phyloP scores from a whole-genome alignment of 2,888 invertebrate species.

The Acanthosepion pharaonis region DNA sequence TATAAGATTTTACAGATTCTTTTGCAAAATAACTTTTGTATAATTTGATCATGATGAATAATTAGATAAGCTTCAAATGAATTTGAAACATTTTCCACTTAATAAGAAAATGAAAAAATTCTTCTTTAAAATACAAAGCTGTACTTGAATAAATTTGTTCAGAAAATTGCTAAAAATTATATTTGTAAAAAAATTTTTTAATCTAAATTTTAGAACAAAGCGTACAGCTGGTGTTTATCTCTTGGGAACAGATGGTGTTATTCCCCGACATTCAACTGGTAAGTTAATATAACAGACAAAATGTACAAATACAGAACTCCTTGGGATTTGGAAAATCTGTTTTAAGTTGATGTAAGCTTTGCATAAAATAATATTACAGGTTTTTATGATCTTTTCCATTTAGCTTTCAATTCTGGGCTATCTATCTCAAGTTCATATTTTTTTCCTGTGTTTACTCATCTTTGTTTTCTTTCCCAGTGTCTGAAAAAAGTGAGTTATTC shows the following conservation, averaged over 20 bases:
- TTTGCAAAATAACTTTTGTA: neutral
- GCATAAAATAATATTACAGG: too few relatives aligned
- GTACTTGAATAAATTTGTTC: neutral
- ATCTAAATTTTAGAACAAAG: conserved; percentile 80
- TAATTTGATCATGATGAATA: too few relatives aligned
- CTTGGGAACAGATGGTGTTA: conserved; percentile 88
- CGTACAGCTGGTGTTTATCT: conserved; percentile 93
- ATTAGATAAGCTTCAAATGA: neutral
- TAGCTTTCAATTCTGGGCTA: too few relatives aligned
- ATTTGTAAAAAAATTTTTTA: neutral
- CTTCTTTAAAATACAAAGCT: neutral
- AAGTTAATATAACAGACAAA: conserved; percentile 47
- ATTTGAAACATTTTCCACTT: neutral
- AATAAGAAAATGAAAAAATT: neutral
- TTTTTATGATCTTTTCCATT: too few relatives aligned
- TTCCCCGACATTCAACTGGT: conserved; percentile 79
- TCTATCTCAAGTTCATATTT: too few relatives aligned
- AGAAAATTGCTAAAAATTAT: neutral
- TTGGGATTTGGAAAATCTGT: too few relatives aligned
- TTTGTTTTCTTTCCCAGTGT: too few relatives aligned
- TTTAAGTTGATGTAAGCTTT: too few relatives aligned
- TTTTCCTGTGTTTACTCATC: too few relatives aligned
- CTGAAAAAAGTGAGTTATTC: too few relatives aligned
- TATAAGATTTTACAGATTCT: neutral
- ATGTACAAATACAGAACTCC: too few relatives aligned